phyloP scores from a whole-genome alignment of 2,113 vertebrate genomes.

The Macrotis lagotis region DNA sequence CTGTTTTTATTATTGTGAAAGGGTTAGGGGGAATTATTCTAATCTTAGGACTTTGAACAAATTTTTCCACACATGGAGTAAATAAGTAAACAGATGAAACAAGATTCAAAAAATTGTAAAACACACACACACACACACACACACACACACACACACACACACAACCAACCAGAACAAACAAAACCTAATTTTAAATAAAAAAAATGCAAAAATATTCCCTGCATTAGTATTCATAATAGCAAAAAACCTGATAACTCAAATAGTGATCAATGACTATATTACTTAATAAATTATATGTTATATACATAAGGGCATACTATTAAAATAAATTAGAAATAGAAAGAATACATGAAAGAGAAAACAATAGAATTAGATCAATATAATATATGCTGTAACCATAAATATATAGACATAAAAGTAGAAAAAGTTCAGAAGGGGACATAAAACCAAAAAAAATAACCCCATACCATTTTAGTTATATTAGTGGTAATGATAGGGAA shows the following conservation, averaged over 20 bases:
- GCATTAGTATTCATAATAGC: neutral
- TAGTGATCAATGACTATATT: neutral
- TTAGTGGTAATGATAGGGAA: neutral
- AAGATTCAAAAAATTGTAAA: neutral
- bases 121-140: no score
- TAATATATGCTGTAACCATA: neutral
- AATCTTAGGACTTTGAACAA: neutral
- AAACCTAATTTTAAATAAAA: no score
- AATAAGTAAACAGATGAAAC: neutral
- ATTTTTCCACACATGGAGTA: neutral
- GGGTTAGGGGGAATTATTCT: neutral
- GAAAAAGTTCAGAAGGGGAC: neutral
- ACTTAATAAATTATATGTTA: neutral
- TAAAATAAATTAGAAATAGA: neutral
- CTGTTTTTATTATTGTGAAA: neutral
- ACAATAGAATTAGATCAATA: neutral
- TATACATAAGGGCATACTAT: neutral
- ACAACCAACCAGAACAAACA: no score
- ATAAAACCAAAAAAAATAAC: neutral
- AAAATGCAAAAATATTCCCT: neutral
- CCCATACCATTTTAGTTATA: neutral
- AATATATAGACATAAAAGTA: neutral
- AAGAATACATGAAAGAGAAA: neutral
- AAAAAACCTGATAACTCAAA: neutral
- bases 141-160: no score